These are phyloP conservation scores for Acropora yongei DNA, from an alignment of 64 coral and sea anemone genomes.

Conservation along the genomic window DNA sequence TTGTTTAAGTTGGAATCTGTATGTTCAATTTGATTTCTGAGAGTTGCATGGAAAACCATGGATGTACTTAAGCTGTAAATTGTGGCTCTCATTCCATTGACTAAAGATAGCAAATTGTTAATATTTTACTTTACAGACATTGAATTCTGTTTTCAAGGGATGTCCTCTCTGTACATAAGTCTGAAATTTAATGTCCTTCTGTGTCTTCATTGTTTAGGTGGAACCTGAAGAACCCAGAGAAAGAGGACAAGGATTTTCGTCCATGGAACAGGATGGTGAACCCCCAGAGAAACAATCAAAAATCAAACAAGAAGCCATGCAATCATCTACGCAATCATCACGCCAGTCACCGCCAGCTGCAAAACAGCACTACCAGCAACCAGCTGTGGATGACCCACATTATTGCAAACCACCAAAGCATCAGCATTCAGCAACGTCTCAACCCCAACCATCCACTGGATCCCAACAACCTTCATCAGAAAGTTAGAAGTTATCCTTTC, in stretches of 20 bases:
- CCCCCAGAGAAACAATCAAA: constrained; percentile 50
- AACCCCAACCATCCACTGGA: constrained; percentile 11
- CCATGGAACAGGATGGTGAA: constrained; percentile 91
- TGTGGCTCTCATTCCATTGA: no score
- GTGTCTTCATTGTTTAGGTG: constrained; percentile 27
- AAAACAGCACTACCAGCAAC: constrained; percentile 11
- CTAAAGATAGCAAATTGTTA: no score
- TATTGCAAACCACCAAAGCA: not conserved
- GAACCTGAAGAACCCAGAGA: constrained; percentile 80
- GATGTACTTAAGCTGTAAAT: no score
- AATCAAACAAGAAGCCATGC: constrained; percentile 45
- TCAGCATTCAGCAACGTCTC: not conserved
- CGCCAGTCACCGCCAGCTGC: not conserved
- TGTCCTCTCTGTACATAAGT: no score
- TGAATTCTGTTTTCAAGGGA: no score
- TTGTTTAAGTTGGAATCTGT: no score
- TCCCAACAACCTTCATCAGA: constrained; percentile 43
- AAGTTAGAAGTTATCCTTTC: not conserved
- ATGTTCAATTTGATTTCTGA: no score
- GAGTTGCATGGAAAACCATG: no score
- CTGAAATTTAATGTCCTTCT: not conserved
- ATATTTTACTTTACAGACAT: no score
- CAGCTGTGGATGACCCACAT: constrained; percentile 4
- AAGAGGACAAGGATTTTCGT: constrained; percentile 49
- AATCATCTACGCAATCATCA: not conserved